These are phyloP conservation scores for Mesochorus sp. DNA, from an alignment of 2,888 invertebrate genomes.

Conservation along the genomic window DNA sequence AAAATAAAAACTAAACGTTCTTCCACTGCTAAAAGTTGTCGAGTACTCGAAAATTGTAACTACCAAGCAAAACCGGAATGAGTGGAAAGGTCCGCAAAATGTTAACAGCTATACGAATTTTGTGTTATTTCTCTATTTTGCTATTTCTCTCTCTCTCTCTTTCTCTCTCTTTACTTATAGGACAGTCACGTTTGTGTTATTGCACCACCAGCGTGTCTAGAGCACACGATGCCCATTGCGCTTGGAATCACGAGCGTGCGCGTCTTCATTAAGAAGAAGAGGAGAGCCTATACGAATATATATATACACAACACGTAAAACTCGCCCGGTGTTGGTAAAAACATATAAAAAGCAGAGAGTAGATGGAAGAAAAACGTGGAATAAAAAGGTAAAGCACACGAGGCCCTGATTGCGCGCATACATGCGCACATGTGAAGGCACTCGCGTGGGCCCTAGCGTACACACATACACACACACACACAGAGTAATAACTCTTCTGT, in stretches of 20 bases:
- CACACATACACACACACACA: constrained; percentile 52
- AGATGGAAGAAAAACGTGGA: neutral
- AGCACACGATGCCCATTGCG: neutral
- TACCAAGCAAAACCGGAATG: constrained; percentile 6
- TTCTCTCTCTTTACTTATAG: constrained; percentile 15
- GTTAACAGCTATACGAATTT: constrained; percentile 25
- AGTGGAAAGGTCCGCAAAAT: constrained; percentile 13
- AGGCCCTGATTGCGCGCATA: constrained; percentile 52
- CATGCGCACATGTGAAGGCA: constrained; percentile 65
- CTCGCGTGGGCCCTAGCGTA: no score
- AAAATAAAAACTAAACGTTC: constrained; percentile 15
- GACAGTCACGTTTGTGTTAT: constrained; percentile 12
- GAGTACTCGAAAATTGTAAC: constrained; percentile 25
- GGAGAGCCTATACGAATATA: constrained; percentile 2
- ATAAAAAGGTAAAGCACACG: neutral
- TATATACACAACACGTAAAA: constrained; percentile 13
- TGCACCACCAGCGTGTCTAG: constrained; percentile 21
- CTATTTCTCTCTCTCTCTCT: neutral
- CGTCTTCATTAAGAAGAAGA: constrained; percentile 46
- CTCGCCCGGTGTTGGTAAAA: constrained; percentile 30
- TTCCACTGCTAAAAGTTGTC: neutral
- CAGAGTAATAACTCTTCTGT: constrained; percentile 75
- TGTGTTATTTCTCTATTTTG: neutral
- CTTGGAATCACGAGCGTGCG: constrained; percentile 12
- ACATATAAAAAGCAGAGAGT: constrained; percentile 7